These are phyloP conservation scores for Eustalomyia histrio DNA, from an alignment of 2,888 invertebrate genomes.

Conservation along the genomic window DNA sequence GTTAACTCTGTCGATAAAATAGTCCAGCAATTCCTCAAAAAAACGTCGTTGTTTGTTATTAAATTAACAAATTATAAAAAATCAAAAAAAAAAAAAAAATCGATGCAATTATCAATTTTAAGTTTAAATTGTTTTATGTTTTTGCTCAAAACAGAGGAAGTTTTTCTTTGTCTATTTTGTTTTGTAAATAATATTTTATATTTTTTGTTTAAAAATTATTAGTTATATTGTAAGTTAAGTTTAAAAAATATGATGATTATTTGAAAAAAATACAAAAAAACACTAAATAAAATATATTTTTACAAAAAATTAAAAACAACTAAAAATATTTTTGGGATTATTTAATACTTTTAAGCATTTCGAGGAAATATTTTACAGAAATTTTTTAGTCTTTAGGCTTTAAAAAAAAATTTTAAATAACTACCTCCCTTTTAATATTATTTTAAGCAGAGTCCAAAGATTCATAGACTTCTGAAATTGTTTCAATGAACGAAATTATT, in stretches of 20 bases:
- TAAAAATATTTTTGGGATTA: too few relatives aligned
- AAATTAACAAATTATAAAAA: slow-evolving; percentile 25
- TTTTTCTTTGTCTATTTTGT: slow-evolving; percentile 30
- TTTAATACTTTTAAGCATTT: too few relatives aligned
- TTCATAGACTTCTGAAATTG: too few relatives aligned
- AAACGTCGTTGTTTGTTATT: slow-evolving; percentile 36
- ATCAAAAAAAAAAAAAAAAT: slow-evolving; percentile 14
- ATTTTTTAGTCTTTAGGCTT: too few relatives aligned
- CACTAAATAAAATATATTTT: slow-evolving; percentile 62
- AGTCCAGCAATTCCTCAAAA: slow-evolving; percentile 23
- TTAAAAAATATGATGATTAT: slow-evolving; percentile 50
- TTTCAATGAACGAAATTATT: too few relatives aligned
- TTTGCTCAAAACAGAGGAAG: slow-evolving; percentile 51
- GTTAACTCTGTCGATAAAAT: slow-evolving; percentile 58
- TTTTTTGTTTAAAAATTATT: slow-evolving; percentile 29
- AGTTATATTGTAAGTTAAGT: slow-evolving; percentile 51
- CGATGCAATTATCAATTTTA: slow-evolving; percentile 49
- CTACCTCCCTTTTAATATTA: too few relatives aligned
- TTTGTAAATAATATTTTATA: slow-evolving; percentile 50
- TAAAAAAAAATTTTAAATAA: too few relatives aligned
- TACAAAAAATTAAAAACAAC: slow-evolving; percentile 42
- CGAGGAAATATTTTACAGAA: too few relatives aligned
- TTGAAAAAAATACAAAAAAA: slow-evolving; percentile 10
- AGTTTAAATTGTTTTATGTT: slow-evolving; percentile 50
- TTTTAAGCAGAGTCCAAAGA: too few relatives aligned